Evolutionary conservation across 2,797 vertebrate genomes (phyloP).

Genomic region (Sitta carolinensis): DNA sequence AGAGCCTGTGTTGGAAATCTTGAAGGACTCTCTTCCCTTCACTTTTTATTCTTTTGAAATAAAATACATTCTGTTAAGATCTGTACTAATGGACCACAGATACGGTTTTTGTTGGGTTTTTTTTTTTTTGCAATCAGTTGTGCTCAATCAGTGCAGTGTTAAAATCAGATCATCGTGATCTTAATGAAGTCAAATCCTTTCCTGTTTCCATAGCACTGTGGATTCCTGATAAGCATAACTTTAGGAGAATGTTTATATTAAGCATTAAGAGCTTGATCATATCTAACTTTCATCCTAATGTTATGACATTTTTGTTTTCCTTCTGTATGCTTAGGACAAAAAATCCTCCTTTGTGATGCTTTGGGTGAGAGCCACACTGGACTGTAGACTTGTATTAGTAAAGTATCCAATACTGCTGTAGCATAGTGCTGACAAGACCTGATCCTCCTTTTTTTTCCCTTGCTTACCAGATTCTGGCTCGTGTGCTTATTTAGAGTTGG

Average conservation of each 20-base stretch:
- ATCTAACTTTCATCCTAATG: not conserved
- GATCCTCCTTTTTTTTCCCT: not conserved
- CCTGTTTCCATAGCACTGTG: not conserved
- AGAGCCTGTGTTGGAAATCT: not conserved
- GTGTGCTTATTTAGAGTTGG: not conserved
- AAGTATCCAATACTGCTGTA: not conserved
- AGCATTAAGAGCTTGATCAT: not conserved
- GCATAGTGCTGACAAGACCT: not conserved
- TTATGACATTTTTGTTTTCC: slow-evolving; percentile 66
- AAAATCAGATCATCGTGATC: not conserved
- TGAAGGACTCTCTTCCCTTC: not conserved
- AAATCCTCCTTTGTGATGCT: slow-evolving; percentile 83
- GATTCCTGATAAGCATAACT: not conserved
- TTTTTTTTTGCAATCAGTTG: not conserved
- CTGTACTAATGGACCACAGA: not conserved
- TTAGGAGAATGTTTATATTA: not conserved
- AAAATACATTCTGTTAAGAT: not conserved
- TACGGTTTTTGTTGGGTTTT: not conserved
- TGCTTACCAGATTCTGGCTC: not conserved
- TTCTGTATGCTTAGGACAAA: slow-evolving; percentile 79
- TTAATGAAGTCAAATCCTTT: not conserved
- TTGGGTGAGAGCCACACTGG: slow-evolving; percentile 78
- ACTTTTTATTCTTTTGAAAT: not conserved
- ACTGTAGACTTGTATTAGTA: not conserved
- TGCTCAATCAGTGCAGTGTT: not conserved